Conservation (phyloP, 2,113 vertebrate species). For the Albula goreensis region DNA sequence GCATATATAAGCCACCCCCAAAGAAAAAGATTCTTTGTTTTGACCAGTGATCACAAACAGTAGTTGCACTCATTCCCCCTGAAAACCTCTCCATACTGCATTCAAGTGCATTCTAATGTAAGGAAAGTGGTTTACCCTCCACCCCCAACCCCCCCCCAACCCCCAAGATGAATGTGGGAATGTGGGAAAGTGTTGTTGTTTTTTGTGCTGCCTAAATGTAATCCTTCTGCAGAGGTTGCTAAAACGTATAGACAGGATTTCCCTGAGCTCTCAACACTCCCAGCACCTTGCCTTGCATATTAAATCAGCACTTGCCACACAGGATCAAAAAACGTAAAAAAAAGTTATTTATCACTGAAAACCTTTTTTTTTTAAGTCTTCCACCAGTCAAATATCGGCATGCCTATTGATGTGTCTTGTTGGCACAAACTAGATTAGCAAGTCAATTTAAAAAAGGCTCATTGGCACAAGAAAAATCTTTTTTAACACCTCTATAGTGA, state of each 20-base stretch:
- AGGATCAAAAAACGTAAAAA: neutral
- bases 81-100: neutral
- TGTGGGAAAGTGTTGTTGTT: neutral
- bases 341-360: too few relatives aligned
- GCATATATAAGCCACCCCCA: neutral
- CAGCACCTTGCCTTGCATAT: neutral
- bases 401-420: neutral
- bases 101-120: neutral
- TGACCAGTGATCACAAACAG: slow-evolving; percentile 9
- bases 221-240: neutral
- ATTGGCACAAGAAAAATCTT: neutral
- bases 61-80: slow-evolving; percentile 5
- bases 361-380: neutral
- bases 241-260: neutral
- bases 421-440: neutral
- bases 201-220: neutral
- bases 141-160: neutral
- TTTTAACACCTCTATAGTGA: too few relatives aligned
- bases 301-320: neutral
- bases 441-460: neutral
- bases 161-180: neutral
- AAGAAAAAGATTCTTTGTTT: slow-evolving; percentile 20
- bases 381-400: neutral
- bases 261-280: neutral
- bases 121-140: neutral